phyloP scores from a whole-genome alignment of 2,888 invertebrate genomes.

The Synergus gifuensis region DNA sequence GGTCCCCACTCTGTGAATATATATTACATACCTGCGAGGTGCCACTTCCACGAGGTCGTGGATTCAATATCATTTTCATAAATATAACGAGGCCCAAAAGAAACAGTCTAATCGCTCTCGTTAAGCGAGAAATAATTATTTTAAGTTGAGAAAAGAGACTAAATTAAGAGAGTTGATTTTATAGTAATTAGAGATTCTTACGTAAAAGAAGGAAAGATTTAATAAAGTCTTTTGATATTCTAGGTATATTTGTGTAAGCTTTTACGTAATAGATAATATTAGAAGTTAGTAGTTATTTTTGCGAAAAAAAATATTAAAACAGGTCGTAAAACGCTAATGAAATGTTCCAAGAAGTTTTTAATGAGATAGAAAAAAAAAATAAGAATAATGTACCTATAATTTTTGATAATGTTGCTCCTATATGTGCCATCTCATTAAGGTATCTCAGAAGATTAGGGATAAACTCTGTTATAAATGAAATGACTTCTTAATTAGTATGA shows the following conservation, averaged over 20 bases:
- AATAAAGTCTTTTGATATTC: background rate
- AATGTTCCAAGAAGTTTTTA: background rate
- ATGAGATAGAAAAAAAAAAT: background rate
- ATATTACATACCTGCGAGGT: conserved; percentile 52
- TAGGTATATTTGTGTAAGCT: background rate
- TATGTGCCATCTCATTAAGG: too few species aligned
- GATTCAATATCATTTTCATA: conserved; percentile 42
- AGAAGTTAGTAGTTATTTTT: background rate
- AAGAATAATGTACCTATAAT: background rate
- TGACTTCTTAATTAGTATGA: too few species aligned
- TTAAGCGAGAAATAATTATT: background rate
- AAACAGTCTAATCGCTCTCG: background rate
- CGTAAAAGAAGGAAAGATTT: background rate
- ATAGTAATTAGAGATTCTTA: background rate
- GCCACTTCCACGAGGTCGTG: conserved; percentile 50
- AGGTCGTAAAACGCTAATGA: background rate
- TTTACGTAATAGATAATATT: background rate
- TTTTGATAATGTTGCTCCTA: too few species aligned
- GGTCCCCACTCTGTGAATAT: conserved; percentile 53
- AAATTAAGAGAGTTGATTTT: background rate
- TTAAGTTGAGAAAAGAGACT: background rate
- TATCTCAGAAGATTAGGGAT: too few species aligned
- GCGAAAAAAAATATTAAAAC: background rate
- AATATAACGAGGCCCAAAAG: background rate
- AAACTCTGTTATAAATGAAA: too few species aligned